Evolutionary conservation across 2,113 vertebrate species (phyloP).

Genomic region (Fukomys damarensis): DNA sequence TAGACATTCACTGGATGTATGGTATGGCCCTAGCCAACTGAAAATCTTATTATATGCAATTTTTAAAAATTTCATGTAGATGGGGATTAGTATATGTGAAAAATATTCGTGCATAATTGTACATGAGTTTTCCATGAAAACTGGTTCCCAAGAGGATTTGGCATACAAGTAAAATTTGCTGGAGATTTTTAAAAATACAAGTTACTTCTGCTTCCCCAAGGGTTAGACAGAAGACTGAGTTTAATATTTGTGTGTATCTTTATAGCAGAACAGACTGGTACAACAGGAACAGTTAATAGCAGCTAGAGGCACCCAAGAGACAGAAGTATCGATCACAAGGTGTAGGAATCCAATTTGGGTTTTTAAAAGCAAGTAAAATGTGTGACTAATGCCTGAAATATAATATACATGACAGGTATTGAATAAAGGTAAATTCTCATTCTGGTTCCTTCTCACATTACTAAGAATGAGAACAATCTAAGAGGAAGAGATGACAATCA

Average conservation of each 20-base stretch:
- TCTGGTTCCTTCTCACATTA: not conserved
- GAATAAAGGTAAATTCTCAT: not conserved
- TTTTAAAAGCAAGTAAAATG: not conserved
- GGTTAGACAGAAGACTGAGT: not conserved
- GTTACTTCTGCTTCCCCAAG: not conserved
- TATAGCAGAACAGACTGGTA: not conserved
- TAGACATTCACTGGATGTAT: not conserved
- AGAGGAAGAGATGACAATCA: too few species aligned
- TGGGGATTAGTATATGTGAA: not conserved
- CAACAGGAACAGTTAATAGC: not conserved
- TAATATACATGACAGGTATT: not conserved
- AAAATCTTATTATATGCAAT: not conserved
- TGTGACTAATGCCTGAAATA: not conserved
- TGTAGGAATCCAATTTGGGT: not conserved
- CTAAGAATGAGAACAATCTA: too few species aligned
- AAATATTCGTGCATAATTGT: not conserved
- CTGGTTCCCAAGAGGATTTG: not conserved
- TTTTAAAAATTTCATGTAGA: not conserved
- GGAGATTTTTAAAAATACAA: not conserved
- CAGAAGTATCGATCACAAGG: not conserved
- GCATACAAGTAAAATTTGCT: not conserved
- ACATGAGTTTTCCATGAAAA: not conserved
- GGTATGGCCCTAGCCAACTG: not conserved
- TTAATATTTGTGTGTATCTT: not conserved
- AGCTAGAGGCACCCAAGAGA: not conserved